These are phyloP conservation scores for Panagrolaimus sp. DNA, from an alignment of 1,140 invertebrate genomes.

Conservation along the genomic window DNA sequence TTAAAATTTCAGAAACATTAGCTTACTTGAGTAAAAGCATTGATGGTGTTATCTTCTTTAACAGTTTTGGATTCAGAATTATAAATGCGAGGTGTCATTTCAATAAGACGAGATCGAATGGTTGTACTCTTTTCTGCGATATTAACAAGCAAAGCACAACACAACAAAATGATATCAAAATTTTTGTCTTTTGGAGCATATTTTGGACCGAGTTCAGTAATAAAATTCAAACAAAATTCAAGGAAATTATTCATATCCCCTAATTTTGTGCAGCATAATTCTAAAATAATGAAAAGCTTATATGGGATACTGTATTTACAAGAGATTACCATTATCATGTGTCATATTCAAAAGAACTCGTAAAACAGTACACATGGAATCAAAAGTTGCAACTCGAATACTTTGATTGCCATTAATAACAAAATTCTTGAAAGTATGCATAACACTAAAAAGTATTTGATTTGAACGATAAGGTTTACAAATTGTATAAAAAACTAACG, in stretches of 20 bases:
- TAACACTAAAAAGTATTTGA: not conserved
- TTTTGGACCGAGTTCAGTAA: slow-evolving; percentile 1
- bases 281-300: too few species aligned
- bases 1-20: not conserved
- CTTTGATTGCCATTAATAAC: not conserved
- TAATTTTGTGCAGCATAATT: slow-evolving; percentile 1
- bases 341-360: slow-evolving; percentile 7
- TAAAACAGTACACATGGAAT: not conserved
- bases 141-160: not conserved
- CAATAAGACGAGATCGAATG: not conserved
- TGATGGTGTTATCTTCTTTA: not conserved
- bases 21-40: not conserved
- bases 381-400: not conserved
- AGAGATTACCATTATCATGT: not conserved
- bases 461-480: too few species aligned
- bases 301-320: too few species aligned
- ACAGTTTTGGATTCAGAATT: not conserved
- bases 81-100: not conserved
- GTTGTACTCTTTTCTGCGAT: not conserved
- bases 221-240: not conserved
- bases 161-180: not conserved
- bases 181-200: slow-evolving; percentile 2
- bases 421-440: not conserved
- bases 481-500: not conserved
- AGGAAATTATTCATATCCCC: slow-evolving; percentile 15